These are phyloP conservation scores for Argya squamiceps DNA, from an alignment of 2,797 vertebrate genomes.

Conservation along the genomic window DNA sequence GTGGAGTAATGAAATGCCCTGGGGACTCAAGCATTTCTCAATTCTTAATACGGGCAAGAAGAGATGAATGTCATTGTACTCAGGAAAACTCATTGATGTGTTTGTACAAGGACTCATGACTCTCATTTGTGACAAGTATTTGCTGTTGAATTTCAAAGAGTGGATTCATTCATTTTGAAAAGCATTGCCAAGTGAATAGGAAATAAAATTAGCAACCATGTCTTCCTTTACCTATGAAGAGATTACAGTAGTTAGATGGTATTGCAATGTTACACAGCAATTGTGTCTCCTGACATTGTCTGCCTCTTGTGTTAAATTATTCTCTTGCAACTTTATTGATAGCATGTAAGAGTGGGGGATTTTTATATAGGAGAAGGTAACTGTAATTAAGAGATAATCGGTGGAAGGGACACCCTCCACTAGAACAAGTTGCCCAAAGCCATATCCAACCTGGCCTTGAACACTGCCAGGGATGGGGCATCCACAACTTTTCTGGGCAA, in stretches of 20 bases:
- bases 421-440: not conserved
- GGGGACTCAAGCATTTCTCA: not conserved
- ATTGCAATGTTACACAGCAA: fast-evolving
- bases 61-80: not conserved
- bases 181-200: not conserved
- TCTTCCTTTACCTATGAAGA: not conserved
- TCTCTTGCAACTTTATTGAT: not conserved
- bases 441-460: not conserved
- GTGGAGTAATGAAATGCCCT: not conserved
- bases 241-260: not conserved
- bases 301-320: not conserved
- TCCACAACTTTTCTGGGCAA: not conserved
- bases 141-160: not conserved
- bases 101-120: not conserved
- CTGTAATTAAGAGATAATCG: not conserved
- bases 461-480: not conserved
- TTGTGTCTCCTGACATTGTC: not conserved
- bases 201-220: not conserved
- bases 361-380: not conserved
- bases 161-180: not conserved
- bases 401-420: not conserved
- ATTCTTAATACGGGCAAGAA: not conserved
- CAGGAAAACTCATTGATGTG: not conserved
- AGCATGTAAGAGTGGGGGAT: not conserved
- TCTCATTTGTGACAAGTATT: not conserved